Conservation (phyloP, 2,113 vertebrate genomes). For the Cyprinodon variegatus region DNA sequence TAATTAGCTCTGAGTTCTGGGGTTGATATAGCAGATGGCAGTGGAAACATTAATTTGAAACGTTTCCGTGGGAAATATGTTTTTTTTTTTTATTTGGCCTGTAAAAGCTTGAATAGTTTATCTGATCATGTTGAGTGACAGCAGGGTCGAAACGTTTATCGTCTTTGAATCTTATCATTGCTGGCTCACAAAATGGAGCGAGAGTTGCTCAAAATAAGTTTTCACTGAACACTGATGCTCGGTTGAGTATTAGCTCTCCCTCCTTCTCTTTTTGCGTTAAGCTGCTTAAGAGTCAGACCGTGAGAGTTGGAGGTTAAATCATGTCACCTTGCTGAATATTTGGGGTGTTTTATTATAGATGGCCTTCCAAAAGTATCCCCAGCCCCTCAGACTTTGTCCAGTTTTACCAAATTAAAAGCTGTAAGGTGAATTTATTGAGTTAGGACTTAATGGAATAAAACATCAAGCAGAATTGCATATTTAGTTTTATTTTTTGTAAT, state of each 20-base stretch:
- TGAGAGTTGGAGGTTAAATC: neutral
- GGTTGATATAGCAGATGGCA: constrained; percentile 21
- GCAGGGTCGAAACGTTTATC: neutral
- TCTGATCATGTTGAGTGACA: neutral
- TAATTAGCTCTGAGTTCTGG: constrained; percentile 17
- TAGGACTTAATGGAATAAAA: neutral
- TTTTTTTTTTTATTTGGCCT: neutral
- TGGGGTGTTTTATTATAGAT: neutral
- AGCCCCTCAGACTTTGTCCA: too few relatives aligned
- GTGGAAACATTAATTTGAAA: constrained; percentile 1
- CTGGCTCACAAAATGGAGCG: neutral
- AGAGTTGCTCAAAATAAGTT: neutral
- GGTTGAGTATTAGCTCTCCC: neutral
- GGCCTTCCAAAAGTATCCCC: neutral
- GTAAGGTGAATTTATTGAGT: neutral
- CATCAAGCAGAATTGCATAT: neutral
- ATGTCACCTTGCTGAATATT: neutral
- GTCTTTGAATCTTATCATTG: neutral
- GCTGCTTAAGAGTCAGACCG: neutral
- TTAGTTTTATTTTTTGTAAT: too few relatives aligned
- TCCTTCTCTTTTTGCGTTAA: neutral
- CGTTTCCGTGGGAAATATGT: neutral
- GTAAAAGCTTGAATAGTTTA: neutral
- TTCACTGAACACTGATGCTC: neutral
- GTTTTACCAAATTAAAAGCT: too few relatives aligned